Evolutionary conservation across 2,797 vertebrate genomes (phyloP).

Genomic region (Denticeps clupeoides): DNA sequence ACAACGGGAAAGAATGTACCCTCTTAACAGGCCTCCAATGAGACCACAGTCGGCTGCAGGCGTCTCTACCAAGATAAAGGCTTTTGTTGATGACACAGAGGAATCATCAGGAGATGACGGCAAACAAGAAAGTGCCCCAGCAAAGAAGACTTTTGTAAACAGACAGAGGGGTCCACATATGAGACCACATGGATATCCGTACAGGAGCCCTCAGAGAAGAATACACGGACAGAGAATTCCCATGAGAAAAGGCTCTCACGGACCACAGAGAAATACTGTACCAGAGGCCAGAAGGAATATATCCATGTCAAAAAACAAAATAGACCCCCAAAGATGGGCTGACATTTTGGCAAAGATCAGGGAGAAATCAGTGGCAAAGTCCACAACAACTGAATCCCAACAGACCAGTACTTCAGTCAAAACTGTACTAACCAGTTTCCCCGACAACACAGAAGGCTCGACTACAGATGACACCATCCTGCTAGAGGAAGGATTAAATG

Average conservation of each 20-base stretch:
- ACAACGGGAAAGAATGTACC: conserved; percentile 40
- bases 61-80: conserved; percentile 49
- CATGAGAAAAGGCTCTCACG: conserved; percentile 33
- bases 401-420: not conserved
- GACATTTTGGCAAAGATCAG: conserved; percentile 82
- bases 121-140: conserved; percentile 16
- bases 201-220: conserved; percentile 13
- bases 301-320: conserved; percentile 67
- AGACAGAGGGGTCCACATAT: conserved; percentile 10
- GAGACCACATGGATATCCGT: conserved; percentile 7
- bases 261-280: conserved; percentile 59
- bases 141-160: conserved; percentile 28
- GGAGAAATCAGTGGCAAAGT: conserved; percentile 54
- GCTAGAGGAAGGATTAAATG: conserved; percentile 44
- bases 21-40: conserved; percentile 38
- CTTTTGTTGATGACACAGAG: conserved; percentile 41
- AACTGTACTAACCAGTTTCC: no score
- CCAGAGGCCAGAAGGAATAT: conserved; percentile 67
- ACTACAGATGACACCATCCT: conserved; percentile 50
- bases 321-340: conserved; percentile 84
- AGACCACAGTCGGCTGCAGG: conserved; percentile 55
- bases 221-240: conserved; percentile 34
- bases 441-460: conserved; percentile 51
- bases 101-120: conserved; percentile 68
- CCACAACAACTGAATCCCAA: conserved; percentile 17